Conservation (phyloP, 2,113 vertebrate species). For the Merops nubicus region DNA sequence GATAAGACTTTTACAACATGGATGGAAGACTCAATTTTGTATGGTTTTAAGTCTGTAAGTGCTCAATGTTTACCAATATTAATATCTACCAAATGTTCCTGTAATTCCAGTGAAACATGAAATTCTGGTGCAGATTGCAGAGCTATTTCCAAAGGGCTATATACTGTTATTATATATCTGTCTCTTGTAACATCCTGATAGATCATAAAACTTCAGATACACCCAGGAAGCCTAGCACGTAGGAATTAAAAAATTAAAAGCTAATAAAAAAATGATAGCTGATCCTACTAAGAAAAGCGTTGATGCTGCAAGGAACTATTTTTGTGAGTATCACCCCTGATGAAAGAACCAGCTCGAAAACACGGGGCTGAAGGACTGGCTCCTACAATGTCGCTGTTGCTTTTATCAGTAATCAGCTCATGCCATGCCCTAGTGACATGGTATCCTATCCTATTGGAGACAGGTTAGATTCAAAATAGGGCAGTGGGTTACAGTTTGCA, state of each 20-base stretch:
- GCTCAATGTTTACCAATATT: not conserved
- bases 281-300: not conserved
- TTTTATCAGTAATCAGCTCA: not conserved
- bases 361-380: not conserved
- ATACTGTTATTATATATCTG: not conserved
- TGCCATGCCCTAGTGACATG: not conserved
- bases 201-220: not conserved
- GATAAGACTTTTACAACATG: not conserved
- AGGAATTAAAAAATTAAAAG: not conserved
- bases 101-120: not conserved
- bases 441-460: not conserved
- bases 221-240: not conserved
- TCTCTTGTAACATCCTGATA: not conserved
- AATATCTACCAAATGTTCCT: not conserved
- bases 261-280: not conserved
- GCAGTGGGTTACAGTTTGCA: not conserved
- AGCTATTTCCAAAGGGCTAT: not conserved
- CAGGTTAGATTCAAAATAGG: not conserved
- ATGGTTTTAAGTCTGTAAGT: not conserved
- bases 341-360: not conserved
- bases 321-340: not conserved
- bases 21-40: not conserved
- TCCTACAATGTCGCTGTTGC: accelerated
- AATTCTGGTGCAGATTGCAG: not conserved
- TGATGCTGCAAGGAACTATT: not conserved